phyloP scores from a whole-genome alignment of 2,797 vertebrate genomes.

The Manis crassicaudata region DNA sequence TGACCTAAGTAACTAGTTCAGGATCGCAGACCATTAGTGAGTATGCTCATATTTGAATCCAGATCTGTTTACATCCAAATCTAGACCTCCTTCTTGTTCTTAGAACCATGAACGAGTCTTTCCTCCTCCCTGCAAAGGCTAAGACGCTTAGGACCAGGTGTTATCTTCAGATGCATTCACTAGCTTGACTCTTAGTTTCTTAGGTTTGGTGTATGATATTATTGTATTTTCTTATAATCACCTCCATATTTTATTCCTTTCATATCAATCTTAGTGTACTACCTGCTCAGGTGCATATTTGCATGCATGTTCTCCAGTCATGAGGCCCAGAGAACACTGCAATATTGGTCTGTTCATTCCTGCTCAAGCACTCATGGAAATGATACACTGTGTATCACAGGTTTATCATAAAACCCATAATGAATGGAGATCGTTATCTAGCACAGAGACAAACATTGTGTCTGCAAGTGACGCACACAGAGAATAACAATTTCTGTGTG shows the following conservation, averaged over 20 bases:
- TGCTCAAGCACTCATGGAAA: neutral
- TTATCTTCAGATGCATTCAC: neutral
- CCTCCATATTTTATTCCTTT: neutral
- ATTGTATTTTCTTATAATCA: neutral
- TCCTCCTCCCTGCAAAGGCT: neutral
- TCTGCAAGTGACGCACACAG: neutral
- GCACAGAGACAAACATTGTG: neutral
- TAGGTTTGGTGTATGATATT: neutral
- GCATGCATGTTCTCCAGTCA: neutral
- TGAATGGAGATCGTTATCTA: neutral
- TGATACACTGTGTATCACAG: neutral
- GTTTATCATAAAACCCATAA: neutral
- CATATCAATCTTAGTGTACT: neutral
- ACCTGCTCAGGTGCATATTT: neutral
- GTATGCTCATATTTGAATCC: neutral
- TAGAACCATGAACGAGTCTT: neutral
- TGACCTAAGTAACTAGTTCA: neutral
- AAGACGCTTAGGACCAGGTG: neutral
- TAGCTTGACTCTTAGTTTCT: neutral
- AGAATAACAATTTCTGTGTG: neutral
- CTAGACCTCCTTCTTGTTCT: neutral
- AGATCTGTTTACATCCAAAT: neutral
- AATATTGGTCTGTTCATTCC: neutral
- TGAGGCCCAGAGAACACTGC: neutral
- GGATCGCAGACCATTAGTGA: neutral